These are phyloP conservation scores for Myodes glareolus DNA, from an alignment of 2,113 vertebrate species.

Conservation along the genomic window DNA sequence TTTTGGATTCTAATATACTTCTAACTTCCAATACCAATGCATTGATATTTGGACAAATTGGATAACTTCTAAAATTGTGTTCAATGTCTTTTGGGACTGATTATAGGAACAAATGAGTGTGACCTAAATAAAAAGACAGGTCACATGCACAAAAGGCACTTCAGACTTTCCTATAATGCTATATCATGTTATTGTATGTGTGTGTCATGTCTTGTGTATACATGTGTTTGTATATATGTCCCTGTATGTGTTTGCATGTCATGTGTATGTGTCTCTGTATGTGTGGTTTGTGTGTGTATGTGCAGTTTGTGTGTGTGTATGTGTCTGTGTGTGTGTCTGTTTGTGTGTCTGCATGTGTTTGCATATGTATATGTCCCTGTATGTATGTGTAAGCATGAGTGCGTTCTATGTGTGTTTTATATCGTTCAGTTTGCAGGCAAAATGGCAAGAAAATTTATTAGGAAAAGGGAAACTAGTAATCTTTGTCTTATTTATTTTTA, in stretches of 20 bases:
- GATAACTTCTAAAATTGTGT: conserved; percentile 10
- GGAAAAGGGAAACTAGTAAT: not conserved
- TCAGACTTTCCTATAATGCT: not conserved
- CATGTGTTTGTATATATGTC: not conserved
- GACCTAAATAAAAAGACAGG: too few relatives aligned
- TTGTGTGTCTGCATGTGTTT: not conserved
- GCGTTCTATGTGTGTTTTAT: not conserved
- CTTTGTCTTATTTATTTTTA: conserved; percentile 9
- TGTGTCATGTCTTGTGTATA: not conserved
- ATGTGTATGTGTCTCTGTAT: not conserved
- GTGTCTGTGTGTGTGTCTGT: not conserved
- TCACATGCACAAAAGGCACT: not conserved
- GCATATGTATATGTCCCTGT: not conserved
- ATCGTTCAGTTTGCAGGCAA: not conserved
- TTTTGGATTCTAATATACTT: not conserved
- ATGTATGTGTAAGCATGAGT: not conserved
- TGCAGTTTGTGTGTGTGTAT: not conserved
- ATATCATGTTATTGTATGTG: not conserved
- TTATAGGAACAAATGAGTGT: conserved; percentile 12
- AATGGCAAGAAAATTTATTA: not conserved
- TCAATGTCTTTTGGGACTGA: conserved; percentile 10
- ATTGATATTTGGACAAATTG: conserved; percentile 24
- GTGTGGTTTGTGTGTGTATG: too few relatives aligned
- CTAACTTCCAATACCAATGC: not conserved
- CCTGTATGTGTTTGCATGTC: not conserved